Evolutionary conservation across 1,140 invertebrate genomes (phyloP).

Genomic region (Catajapyx aquilonaris): DNA sequence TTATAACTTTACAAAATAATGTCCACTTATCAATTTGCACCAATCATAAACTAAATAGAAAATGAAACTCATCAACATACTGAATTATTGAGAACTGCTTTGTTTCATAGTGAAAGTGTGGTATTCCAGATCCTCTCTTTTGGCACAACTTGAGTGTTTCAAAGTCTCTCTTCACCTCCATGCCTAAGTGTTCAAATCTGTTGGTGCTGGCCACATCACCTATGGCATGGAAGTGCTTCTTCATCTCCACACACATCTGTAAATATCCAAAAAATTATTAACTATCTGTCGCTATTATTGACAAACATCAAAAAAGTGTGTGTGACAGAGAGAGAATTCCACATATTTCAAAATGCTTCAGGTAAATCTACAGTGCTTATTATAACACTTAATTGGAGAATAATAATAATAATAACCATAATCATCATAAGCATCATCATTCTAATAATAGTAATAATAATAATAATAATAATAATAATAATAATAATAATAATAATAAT

Average conservation of each 20-base stretch:
- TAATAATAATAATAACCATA: no score
- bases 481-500: no score
- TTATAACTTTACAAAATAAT: no score
- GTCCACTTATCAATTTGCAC: no score
- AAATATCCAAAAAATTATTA: constrained; percentile 14
- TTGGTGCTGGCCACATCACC: constrained; percentile 83
- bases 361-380: no score
- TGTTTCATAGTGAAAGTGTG: constrained; percentile 84
- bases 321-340: neutral
- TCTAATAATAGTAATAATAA: no score
- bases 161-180: constrained; percentile 68
- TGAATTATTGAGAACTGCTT: constrained; percentile 67
- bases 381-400: no score
- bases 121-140: constrained; percentile 33
- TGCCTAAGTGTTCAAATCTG: constrained; percentile 67
- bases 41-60: no score
- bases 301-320: constrained; percentile 2
- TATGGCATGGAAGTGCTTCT: constrained; percentile 74
- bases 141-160: constrained; percentile 55
- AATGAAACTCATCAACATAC: constrained; percentile 29
- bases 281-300: no score
- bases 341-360: no score
- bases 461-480: no score
- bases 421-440: no score
- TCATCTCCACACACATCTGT: constrained; percentile 61